Conservation (phyloP, 2,113 vertebrate species). For the Centropus bengalensis region DNA sequence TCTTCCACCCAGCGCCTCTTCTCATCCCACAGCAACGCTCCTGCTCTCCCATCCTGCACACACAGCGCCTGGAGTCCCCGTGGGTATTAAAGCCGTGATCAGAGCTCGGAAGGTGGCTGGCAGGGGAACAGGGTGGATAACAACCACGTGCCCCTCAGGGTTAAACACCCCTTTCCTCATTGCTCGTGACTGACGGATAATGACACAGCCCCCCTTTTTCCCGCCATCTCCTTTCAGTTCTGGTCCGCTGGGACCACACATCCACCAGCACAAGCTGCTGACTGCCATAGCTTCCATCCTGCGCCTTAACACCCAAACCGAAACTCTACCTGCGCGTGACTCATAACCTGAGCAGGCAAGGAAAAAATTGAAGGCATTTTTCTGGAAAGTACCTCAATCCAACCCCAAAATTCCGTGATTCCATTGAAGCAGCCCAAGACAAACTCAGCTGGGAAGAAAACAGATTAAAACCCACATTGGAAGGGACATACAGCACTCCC, state of each 20-base stretch:
- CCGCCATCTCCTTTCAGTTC: slow-evolving; percentile 19
- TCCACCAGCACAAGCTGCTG: not conserved
- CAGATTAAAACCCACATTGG: not conserved
- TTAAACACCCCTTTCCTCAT: slow-evolving; percentile 42
- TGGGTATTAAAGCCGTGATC: slow-evolving; percentile 33
- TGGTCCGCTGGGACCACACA: slow-evolving; percentile 17
- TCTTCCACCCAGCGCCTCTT: not conserved
- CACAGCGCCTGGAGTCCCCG: not conserved
- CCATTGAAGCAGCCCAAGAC: not conserved
- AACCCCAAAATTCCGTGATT: not conserved
- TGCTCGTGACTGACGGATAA: slow-evolving; percentile 26
- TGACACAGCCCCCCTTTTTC: not conserved
- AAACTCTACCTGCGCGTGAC: not conserved
- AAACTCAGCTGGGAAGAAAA: not conserved
- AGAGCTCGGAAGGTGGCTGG: not conserved
- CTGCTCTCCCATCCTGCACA: not conserved
- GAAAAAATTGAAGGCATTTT: not conserved
- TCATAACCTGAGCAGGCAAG: not conserved
- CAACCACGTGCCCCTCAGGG: not conserved
- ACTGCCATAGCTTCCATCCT: not conserved
- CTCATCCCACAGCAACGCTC: not conserved
- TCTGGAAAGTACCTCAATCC: not conserved
- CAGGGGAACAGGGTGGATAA: not conserved
- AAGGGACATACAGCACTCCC: not conserved
- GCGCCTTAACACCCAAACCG: not conserved